Evolutionary conservation across 2,113 vertebrate species (phyloP).

Genomic region (Acanthochromis polyacanthus): DNA sequence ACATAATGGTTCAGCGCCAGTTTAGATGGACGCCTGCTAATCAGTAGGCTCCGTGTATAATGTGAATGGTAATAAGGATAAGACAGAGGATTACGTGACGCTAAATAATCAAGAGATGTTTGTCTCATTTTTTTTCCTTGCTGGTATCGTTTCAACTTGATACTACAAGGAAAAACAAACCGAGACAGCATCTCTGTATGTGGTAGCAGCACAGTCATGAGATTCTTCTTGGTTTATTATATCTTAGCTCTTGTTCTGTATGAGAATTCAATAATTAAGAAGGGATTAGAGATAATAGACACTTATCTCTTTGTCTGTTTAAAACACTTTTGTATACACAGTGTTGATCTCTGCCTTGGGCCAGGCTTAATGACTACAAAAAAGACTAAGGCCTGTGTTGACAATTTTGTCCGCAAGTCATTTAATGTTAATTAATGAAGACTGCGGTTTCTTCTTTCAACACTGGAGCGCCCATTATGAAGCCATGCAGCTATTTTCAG

Average conservation of each 20-base stretch:
- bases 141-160: neutral
- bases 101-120: conserved; percentile 21
- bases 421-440: conserved; percentile 73
- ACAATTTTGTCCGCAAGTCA: conserved; percentile 63
- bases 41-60: conserved; percentile 43
- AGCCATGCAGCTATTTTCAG: conserved; percentile 54
- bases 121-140: neutral
- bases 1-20: conserved; percentile 33
- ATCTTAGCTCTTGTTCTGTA: conserved; percentile 24
- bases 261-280: conserved; percentile 58
- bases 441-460: conserved; percentile 66
- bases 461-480: conserved; percentile 51
- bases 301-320: conserved; percentile 36
- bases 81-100: conserved; percentile 18
- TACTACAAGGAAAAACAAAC: neutral
- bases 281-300: conserved; percentile 46
- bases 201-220: neutral
- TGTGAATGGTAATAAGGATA: conserved; percentile 29
- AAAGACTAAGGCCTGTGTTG: conserved; percentile 54
- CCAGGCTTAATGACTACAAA: conserved; percentile 60
- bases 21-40: conserved; percentile 46
- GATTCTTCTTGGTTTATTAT: conserved; percentile 24
- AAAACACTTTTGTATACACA: conserved; percentile 66
- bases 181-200: neutral
- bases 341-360: conserved; percentile 56